A percentile compares a stretch with the other conserved stretches of the same genome.
Evolutionary conservation across 2,888 invertebrate species (phyloP).

Genomic region (Papilio gigon): DNA sequence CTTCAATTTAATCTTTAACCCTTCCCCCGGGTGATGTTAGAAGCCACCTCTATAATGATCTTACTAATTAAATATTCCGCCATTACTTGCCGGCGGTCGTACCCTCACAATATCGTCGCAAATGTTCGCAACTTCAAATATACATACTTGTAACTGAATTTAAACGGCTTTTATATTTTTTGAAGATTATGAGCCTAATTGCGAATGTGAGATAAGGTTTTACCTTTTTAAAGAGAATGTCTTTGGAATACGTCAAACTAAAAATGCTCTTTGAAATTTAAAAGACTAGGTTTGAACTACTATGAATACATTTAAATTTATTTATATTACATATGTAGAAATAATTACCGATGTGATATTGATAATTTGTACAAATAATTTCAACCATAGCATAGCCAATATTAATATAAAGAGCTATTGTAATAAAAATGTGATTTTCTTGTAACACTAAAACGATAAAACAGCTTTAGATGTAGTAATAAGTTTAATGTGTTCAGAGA

Average conservation of each 20-base stretch:
- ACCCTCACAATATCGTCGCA: slow-evolving; percentile 12
- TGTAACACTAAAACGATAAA: slow-evolving; percentile 1
- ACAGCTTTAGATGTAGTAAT: slow-evolving; percentile 20
- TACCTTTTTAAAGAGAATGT: not conserved
- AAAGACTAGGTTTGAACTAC: not conserved
- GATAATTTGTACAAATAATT: no score
- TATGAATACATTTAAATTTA: no score
- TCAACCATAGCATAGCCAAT: not conserved
- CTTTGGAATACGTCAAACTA: not conserved
- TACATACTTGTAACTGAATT: slow-evolving; percentile 9
- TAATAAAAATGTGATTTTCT: slow-evolving; percentile 4
- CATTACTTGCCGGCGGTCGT: not conserved
- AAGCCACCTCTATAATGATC: slow-evolving; percentile 33
- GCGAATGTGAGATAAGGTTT: not conserved
- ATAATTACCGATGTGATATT: no score
- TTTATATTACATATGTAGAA: no score
- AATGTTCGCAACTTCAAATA: slow-evolving; percentile 28
- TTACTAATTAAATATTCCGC: slow-evolving; percentile 37
- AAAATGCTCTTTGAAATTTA: not conserved
- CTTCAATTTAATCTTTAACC: slow-evolving; percentile 30
- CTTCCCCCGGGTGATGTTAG: slow-evolving; percentile 24
- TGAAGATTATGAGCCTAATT: not conserved
- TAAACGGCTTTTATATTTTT: slow-evolving; percentile 10
- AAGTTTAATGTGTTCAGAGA: slow-evolving; percentile 21
- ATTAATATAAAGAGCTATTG: not conserved